Evolutionary conservation across 2,797 vertebrate genomes (phyloP), one percentile per base, ranked within the genome.

Genomic region (Microhierax caerulescens): DNA sequence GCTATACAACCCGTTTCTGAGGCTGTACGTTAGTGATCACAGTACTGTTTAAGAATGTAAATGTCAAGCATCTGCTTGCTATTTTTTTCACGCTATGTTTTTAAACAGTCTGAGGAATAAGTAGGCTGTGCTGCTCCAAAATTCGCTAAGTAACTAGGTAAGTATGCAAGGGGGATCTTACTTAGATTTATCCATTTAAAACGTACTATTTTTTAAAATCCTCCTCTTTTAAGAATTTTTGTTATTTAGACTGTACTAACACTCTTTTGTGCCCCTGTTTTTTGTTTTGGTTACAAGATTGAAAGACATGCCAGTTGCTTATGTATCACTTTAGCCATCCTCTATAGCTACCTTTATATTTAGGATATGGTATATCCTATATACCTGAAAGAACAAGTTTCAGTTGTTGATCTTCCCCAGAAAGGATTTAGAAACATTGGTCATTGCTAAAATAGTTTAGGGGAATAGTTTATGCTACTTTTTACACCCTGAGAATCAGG

Each of bases 1-100:
- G 73, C 79, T 77, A 47, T 43, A 60, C 73, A 95, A 78, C 83
- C 80, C 93, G 65, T 30, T 95, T 83, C 83, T 90, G 70, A 84
- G 50, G 67, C 51, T 83, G 37, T 63, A 54, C n/a, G 8, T 65
- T 86, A 77, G 50, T 32, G 63, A 93, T 79, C 80, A 50, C 48
- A 85, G 65, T 81, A 85, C 23, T 83, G 48, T 30, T 88, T 78
- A 54, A 92, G 73, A 88, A 90, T 19, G 47, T 72, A 63, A 84
- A 96, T 82, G 85, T 84, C 90, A 88, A 84, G 88, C 67, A 90
- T 90, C 54, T 88, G 63, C 70, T 69, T 14, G 15, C 27, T 60
- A 17, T 4, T 37, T 86, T 95, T 84, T 90, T 88, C 83, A 77
- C 0, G 7, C 64, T 82, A 47, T 3, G 6, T 70, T 88, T 90